Evolutionary conservation across 92 coral and sea anemone genomes (phyloP), one percentile per base, ranked within the genome.

Genomic region (Blastomussa wellsi): DNA sequence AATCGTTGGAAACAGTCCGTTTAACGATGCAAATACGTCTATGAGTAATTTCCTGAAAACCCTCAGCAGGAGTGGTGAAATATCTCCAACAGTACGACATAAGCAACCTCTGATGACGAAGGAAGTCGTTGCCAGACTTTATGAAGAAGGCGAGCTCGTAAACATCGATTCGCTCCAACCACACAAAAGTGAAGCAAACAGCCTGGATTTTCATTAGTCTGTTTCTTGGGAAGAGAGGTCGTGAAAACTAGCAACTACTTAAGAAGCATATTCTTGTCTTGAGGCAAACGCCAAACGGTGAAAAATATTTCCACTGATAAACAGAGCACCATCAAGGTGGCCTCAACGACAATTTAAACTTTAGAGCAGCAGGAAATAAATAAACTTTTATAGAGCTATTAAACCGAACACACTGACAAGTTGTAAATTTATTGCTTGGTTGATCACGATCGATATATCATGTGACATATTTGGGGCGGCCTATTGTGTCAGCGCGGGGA

Each of bases 191-290:
- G 57, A 76, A 74, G 55, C 82, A 79, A 59, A 87, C 86, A 44
- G 88, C 76, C n/a, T 90, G 86, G 93, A 82, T 90, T 59, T 87
- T 81, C 8, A 71, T 82, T 32, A 68, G 83, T 59, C 49, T 90
- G 29, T 90, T 81, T 65, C 90, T 68, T 37, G 90, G 88, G 44
- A 90, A 82, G 79, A 41, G 90, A 82, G 88, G 90, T 33, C 57
- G 93, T 12, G 20, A 13, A 41, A 41, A 41, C 44, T 7, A 41
- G 44, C 44, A 41, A 7, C n/a, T n/a, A n/a, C n/a, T n/a, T n/a
- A n/a, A n/a, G n/a, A n/a, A n/a, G n/a, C n/a, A n/a, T n/a, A n/a
- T n/a, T n/a, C n/a, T n/a, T n/a, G n/a, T n/a, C n/a, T n/a, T n/a
- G n/a, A n/a, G n/a, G n/a, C n/a, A n/a, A n/a, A n/a, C n/a, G n/a